phyloP scores from a whole-genome alignment of 2,888 invertebrate species.

The Tridacna gigas region DNA sequence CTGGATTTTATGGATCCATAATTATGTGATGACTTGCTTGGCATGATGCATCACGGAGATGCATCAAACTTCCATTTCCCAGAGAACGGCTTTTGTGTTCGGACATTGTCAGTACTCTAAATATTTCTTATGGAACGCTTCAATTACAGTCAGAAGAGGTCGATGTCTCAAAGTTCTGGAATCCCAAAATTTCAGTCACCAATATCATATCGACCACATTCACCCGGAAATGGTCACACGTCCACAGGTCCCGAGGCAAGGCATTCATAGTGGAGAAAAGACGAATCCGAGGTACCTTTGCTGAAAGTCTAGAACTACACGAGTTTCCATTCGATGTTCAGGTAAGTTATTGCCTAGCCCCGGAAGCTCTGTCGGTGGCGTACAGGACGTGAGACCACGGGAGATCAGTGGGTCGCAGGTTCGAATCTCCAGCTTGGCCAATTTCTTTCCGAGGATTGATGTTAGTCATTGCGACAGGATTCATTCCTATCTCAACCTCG shows the following conservation, averaged over 20 bases:
- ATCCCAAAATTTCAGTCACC: conserved; percentile 31
- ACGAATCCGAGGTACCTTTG: conserved; percentile 78
- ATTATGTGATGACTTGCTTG: too few species aligned
- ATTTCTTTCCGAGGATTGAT: too few species aligned
- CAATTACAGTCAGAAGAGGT: background rate
- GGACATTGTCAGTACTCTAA: too few species aligned
- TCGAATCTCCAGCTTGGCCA: too few species aligned
- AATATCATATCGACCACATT: conserved; percentile 18
- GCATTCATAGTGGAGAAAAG: conserved; percentile 79
- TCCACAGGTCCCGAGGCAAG: conserved; percentile 62
- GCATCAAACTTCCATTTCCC: too few species aligned
- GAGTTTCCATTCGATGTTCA: conserved; percentile 84
- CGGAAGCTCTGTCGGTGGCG: background rate
- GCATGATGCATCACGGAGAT: too few species aligned
- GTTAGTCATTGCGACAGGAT: too few species aligned
- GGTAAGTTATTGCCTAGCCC: conserved; percentile 62
- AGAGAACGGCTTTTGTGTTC: too few species aligned
- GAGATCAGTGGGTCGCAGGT: too few species aligned
- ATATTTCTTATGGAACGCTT: background rate
- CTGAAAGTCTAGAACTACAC: conserved; percentile 80
- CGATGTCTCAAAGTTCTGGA: conserved; percentile 35
- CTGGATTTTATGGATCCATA: too few species aligned
- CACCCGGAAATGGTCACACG: conserved; percentile 28
- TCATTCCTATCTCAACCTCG: too few species aligned
- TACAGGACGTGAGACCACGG: too few species aligned